Conservation (phyloP, 2,113 vertebrate genomes). For the Tonatia bakeri region DNA sequence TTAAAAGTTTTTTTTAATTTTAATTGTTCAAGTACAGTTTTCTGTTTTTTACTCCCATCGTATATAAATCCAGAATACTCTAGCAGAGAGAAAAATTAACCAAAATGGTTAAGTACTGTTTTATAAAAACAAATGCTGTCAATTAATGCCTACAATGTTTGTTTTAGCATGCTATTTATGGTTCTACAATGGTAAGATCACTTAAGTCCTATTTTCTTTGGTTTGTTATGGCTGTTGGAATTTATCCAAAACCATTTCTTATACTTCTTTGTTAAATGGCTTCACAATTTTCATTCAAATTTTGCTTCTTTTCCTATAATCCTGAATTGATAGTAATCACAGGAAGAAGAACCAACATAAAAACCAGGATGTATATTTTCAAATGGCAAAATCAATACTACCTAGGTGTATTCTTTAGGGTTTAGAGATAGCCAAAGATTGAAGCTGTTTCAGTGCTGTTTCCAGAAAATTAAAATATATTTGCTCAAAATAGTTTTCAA, state of each 20-base stretch:
- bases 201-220: neutral
- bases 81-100: slow-evolving; percentile 10
- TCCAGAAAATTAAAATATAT: slow-evolving; percentile 33
- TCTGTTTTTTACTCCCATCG: neutral
- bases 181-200: neutral
- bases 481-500: slow-evolving; percentile 35
- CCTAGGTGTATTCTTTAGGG: neutral
- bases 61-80: neutral
- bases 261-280: neutral
- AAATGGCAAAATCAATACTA: neutral
- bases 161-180: neutral
- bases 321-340: neutral
- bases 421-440: neutral
- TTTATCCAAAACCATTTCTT: neutral
- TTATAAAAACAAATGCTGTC: neutral
- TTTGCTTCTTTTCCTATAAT: slow-evolving; percentile 27
- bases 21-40: too few species aligned
- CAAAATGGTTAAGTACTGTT: neutral
- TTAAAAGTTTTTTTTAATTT: neutral
- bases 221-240: neutral
- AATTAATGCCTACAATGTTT: neutral
- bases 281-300: slow-evolving; percentile 14
- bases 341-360: neutral
- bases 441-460: neutral
- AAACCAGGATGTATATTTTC: neutral